A percentile compares a stretch with the other conserved stretches of the same genome.
phyloP scores from a whole-genome alignment of 2,113 vertebrate genomes.

The Pterophyllum scalare region DNA sequence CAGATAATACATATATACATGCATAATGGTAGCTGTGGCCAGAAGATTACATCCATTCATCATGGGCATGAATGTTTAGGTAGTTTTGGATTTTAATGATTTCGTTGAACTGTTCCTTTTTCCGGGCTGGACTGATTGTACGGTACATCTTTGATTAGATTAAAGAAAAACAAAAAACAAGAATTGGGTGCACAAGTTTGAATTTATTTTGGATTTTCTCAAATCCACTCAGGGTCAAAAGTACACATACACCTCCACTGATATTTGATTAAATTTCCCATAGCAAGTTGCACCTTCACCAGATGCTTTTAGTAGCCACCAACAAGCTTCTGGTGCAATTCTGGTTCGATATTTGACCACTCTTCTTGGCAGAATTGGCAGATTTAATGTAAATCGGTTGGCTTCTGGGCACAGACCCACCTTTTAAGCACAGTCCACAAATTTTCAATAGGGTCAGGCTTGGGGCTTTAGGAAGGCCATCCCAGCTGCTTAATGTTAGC shows the following conservation, averaged over 20 bases:
- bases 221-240: not conserved
- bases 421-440: too few relatives aligned
- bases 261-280: not conserved
- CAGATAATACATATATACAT: too few relatives aligned
- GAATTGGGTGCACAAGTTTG: not conserved
- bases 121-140: too few relatives aligned
- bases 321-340: not conserved
- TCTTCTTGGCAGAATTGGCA: not conserved
- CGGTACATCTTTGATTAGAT: too few relatives aligned
- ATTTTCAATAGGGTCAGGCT: not conserved
- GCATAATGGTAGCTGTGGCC: too few relatives aligned
- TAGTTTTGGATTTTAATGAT: too few relatives aligned
- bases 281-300: not conserved
- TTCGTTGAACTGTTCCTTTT: too few relatives aligned
- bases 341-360: too few relatives aligned
- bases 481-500: too few relatives aligned
- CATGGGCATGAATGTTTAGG: too few relatives aligned
- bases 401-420: not conserved
- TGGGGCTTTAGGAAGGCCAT: not conserved
- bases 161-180: not conserved
- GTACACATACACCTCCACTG: fast-evolving
- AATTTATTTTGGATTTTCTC: not conserved
- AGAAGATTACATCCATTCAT: too few relatives aligned
- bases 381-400: not conserved
- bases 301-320: not conserved